These are phyloP conservation scores for Paratilapia polleni DNA, from an alignment of 2,113 vertebrate genomes.

Conservation along the genomic window DNA sequence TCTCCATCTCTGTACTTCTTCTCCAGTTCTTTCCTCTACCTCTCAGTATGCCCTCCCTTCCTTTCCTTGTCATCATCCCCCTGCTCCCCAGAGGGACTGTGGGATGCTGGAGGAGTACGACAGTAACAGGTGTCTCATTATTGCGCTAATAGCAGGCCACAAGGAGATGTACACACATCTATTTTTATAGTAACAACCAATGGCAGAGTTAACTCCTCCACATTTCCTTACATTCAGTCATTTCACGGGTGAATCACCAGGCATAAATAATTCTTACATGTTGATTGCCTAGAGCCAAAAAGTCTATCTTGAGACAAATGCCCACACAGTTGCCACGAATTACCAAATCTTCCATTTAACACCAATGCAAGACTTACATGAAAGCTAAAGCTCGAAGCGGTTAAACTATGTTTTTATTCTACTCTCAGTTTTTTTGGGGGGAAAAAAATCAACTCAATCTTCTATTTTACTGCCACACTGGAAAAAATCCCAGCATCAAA, in stretches of 20 bases:
- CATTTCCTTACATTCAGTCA: slow-evolving; percentile 22
- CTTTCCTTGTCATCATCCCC: slow-evolving; percentile 30
- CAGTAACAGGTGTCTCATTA: slow-evolving; percentile 66
- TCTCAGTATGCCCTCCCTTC: neutral
- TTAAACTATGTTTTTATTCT: neutral
- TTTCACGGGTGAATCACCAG: slow-evolving; percentile 55
- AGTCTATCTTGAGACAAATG: slow-evolving; percentile 51
- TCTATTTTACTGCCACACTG: neutral
- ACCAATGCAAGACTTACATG: slow-evolving; percentile 16
- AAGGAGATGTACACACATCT: slow-evolving; percentile 1
- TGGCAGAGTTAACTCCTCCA: slow-evolving; percentile 37
- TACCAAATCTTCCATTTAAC: slow-evolving; percentile 42
- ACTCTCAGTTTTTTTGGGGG: neutral
- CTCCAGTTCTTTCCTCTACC: neutral
- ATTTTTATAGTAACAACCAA: slow-evolving; percentile 28
- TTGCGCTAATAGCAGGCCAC: slow-evolving; percentile 41
- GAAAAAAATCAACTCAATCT: neutral
- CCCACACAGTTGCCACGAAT: slow-evolving; percentile 37
- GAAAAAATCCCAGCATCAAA: neutral
- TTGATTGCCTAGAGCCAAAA: slow-evolving; percentile 39
- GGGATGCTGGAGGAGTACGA: slow-evolving; percentile 46
- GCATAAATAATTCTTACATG: slow-evolving; percentile 47
- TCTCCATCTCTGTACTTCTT: neutral
- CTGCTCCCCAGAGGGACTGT: slow-evolving; percentile 26
- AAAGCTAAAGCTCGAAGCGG: slow-evolving; percentile 32